Evolutionary conservation across 1,140 invertebrate genomes (phyloP).

Genomic region (Sarcophaga bullata): DNA sequence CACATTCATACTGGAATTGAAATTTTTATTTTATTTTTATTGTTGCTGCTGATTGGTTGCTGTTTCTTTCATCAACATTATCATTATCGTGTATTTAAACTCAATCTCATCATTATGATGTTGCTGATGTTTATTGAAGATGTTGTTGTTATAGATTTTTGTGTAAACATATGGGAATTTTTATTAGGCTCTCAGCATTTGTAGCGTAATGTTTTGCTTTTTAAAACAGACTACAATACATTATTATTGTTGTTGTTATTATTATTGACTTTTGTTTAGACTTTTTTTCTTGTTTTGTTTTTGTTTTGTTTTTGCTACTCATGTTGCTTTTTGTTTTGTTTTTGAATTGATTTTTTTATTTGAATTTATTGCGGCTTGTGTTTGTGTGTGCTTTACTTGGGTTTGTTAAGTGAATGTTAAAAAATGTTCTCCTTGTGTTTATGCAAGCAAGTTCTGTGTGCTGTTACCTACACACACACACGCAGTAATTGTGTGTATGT

Average conservation of each 20-base stretch:
- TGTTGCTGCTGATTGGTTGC: background rate
- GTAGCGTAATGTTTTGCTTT: background rate
- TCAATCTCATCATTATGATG: background rate
- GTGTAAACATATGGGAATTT: constrained; percentile 40
- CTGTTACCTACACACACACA: too few species aligned
- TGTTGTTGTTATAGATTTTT: constrained; percentile 35
- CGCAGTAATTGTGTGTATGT: too few species aligned
- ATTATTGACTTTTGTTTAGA: background rate
- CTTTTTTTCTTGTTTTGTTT: background rate
- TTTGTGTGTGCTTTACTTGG: background rate
- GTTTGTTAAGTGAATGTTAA: too few species aligned
- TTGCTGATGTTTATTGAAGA: background rate
- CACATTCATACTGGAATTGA: constrained; percentile 7
- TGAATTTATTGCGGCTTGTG: constrained; percentile 25
- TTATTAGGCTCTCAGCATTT: constrained; percentile 21
- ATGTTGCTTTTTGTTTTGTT: background rate
- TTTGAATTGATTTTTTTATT: constrained; percentile 2
- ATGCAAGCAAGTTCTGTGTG: too few species aligned
- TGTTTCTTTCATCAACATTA: background rate
- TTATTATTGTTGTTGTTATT: background rate
- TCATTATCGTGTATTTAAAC: background rate
- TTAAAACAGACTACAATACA: background rate
- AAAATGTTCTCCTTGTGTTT: too few species aligned
- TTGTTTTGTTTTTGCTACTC: background rate
- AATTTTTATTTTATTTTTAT: background rate